Evolutionary conservation across 2,797 vertebrate species (phyloP), one percentile per base, ranked within the genome.

Genomic region (Telmatherina bonti): DNA sequence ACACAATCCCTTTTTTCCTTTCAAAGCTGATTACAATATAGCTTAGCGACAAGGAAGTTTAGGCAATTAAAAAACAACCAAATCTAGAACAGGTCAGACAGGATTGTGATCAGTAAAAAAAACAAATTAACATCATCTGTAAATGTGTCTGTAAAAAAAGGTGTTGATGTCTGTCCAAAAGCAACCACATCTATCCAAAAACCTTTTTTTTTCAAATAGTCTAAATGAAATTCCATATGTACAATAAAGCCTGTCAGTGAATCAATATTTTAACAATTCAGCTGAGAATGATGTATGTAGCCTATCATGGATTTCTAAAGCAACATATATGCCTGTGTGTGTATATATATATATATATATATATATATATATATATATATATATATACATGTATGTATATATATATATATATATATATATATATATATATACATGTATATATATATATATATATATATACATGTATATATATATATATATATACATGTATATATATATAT

Each of bases 221-320:
- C 47, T 24, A 6, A 26, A 4, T 12, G 26, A 51, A 51, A 13
- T 18, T 4, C 4, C 22, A 13, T 52, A 5, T 27, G 27, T 15
- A 27, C 5, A 27, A 24, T 52, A 26, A 52, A 13, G 51, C 13
- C 51, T 7, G 51, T 27, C 15, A 26, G 5, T 27, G 6, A 52
- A 27, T 15, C 5, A 52, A 11, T 26, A 53, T 27, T 64, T 38
- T 38, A 30, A 29, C 20, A 43, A 41, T 47, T n/a, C 18, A 22
- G 45, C 45, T 35, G 2, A 27, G 0, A 70, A 61, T 54, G 5
- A 4, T 31, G 18, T 12, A 52, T 1, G 55, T 10, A 6, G 9
- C 1, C 7, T 35, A 51, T 51, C 13, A 29, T 56, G 7, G 82
- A 55, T 78, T 16, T 61, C 18, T 30, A n/a, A 58, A 45, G 30